Base-by-base conservation (phyloP, 2,888 invertebrate species). In the Poecilus cupreus region DNA sequence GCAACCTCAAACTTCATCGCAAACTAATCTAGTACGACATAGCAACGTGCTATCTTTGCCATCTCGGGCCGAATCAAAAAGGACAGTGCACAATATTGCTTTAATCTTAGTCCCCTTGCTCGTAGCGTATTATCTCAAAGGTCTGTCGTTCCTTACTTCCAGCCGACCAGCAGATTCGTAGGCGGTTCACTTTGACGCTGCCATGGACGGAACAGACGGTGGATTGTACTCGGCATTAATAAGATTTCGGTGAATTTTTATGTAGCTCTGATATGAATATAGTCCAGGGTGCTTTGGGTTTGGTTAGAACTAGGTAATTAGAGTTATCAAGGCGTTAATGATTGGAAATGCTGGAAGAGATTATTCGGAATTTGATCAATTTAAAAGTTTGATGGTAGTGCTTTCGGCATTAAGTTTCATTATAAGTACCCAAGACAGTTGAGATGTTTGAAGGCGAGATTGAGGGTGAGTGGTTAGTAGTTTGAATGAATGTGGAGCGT, bases 61-160 rank as follows among this genome's bases (percentile, higher is more conserved):
- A 72, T 72, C 16, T 72, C 46, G 46, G 37, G 37, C 68, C 51
- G 72, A 81, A 81, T 81, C 81, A 81, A 85, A 84, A 85, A 85
- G 86, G 85, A 86, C 86, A 86, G 84, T 86, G 85, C 85, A 87
- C 86, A 86, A 86, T 86, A 86, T 87, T 86, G 85, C 87, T 86
- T 87, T 86, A 87, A 87, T 87, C 86, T 85, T 84, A 84, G 83
- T 84, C 85, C 85, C 84, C 75, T 83, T 84, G 83, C 84, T 83
- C 84, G 84, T 83, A 84, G 83, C 84, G 84, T 84, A 84, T 85
- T 84, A 85, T 84, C 85, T 86, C 86, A 86, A 86, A 86, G 86
- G 83, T 83, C 85, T 75, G 75, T 82, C 83, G 83, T 84, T 85
- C 83, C 86, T 85, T 85, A 84, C 84, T 82, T 85, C 81, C 84